Percentiles rank a stretch among this genome's conserved stretches.
Evolutionary conservation across 2,888 invertebrate genomes (phyloP).

Genomic region (Agriotes lineatus): DNA sequence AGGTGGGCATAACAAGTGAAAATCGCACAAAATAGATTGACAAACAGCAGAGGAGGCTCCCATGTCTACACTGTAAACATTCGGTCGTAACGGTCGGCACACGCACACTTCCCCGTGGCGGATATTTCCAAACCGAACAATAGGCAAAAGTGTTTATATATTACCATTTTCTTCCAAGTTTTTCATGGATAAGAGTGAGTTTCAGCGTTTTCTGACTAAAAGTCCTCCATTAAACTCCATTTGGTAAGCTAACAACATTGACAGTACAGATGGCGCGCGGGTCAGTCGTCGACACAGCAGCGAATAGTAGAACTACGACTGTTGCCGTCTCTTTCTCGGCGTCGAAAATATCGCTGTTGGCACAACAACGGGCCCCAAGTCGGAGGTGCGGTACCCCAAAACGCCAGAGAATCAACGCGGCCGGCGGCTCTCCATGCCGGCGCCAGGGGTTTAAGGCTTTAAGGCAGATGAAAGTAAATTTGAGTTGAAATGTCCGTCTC

Average conservation of each 20-base stretch:
- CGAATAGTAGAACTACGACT: conserved; percentile 59
- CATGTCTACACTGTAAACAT: conserved; percentile 68
- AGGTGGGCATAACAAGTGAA: conserved; percentile 25
- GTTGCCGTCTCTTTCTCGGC: conserved; percentile 4
- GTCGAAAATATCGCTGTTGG: neutral
- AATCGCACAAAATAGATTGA: conserved; percentile 50
- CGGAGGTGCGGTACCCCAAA: too few species aligned
- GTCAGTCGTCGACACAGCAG: conserved; percentile 66
- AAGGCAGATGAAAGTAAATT: conserved; percentile 23
- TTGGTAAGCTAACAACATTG: conserved; percentile 79
- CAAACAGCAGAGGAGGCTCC: conserved; percentile 68
- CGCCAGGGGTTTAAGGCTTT: neutral
- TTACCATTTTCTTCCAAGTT: conserved; percentile 68
- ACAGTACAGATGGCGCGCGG: conserved; percentile 85
- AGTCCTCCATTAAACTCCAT: conserved; percentile 75
- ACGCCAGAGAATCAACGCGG: too few species aligned
- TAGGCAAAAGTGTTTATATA: conserved; percentile 55
- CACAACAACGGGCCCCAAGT: too few species aligned
- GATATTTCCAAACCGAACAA: conserved; percentile 57
- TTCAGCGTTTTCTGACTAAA: conserved; percentile 75
- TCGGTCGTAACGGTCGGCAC: conserved; percentile 62
- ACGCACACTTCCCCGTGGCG: conserved; percentile 59
- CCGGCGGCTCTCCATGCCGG: too few species aligned
- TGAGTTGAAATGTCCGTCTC: conserved; percentile 55
- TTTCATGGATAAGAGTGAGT: conserved; percentile 66